Evolutionary conservation across 2,113 vertebrate genomes (phyloP).

Genomic region (Ranitomeya imitator): DNA sequence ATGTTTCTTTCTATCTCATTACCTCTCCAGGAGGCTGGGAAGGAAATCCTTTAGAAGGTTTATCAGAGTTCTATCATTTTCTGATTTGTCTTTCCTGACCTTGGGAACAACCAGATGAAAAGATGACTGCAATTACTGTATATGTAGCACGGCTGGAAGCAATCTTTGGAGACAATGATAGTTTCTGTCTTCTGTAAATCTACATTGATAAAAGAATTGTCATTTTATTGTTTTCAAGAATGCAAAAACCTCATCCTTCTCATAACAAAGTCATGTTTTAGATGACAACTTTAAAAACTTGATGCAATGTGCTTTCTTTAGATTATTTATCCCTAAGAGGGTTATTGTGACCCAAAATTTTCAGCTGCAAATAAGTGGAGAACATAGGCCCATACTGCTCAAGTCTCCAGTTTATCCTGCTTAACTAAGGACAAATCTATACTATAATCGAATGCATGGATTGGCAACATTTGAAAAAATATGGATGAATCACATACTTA

Average conservation of each 20-base stretch:
- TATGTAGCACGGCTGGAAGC: neutral
- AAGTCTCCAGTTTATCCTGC: too few species aligned
- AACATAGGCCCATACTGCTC: neutral
- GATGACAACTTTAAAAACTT: neutral
- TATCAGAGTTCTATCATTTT: slow-evolving; percentile 35
- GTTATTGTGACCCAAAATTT: neutral
- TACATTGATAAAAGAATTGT: neutral
- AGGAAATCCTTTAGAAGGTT: slow-evolving; percentile 11
- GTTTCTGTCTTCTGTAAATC: neutral
- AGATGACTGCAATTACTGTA: slow-evolving; percentile 33
- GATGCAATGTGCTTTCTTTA: neutral
- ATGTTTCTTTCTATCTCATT: slow-evolving; percentile 27
- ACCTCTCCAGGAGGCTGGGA: slow-evolving; percentile 7
- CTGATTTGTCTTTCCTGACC: slow-evolving; percentile 25
- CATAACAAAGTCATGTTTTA: neutral
- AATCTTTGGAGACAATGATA: neutral
- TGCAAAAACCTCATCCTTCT: neutral
- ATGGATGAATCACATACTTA: too few species aligned
- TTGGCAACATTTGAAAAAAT: too few species aligned
- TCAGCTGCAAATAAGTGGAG: neutral
- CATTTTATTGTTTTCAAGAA: neutral
- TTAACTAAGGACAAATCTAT: too few species aligned
- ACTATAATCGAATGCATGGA: too few species aligned
- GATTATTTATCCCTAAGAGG: neutral
- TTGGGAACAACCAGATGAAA: slow-evolving; percentile 25